Percentiles rank a stretch among this genome's conserved stretches.
Evolutionary conservation across 2,113 vertebrate species (phyloP).

Genomic region (Excalfactoria chinensis): DNA sequence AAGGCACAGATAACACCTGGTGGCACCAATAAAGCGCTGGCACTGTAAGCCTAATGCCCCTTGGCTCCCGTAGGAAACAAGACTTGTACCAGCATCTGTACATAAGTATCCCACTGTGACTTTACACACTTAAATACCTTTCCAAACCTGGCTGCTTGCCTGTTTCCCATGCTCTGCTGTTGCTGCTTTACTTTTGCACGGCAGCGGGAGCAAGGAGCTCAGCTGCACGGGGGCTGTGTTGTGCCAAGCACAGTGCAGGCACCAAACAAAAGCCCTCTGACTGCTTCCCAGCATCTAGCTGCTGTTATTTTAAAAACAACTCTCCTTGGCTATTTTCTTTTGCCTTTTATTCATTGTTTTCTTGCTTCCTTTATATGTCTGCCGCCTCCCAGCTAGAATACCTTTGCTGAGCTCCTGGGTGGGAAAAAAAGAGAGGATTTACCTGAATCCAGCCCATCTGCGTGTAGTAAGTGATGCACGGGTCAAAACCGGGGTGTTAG

Average conservation of each 20-base stretch:
- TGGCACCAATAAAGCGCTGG: not conserved
- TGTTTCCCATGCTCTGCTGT: not conserved
- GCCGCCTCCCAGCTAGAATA: constrained; percentile 22
- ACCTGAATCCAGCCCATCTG: not conserved
- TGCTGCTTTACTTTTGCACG: not conserved
- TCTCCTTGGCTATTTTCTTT: not conserved
- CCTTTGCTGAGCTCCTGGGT: not conserved
- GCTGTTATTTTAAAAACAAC: constrained; percentile 23
- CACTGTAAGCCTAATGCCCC: not conserved
- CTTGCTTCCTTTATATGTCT: constrained; percentile 5
- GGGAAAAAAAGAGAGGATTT: not conserved
- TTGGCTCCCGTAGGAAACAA: not conserved
- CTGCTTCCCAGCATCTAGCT: not conserved
- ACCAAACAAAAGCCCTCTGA: constrained; percentile 31
- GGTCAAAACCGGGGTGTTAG: not conserved
- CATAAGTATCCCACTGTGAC: constrained; percentile 26
- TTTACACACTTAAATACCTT: constrained; percentile 31
- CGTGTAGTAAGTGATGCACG: not conserved
- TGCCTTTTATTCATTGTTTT: not conserved
- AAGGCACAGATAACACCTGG: not conserved
- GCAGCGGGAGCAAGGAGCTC: not conserved
- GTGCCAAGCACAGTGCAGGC: not conserved
- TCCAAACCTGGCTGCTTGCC: constrained; percentile 39
- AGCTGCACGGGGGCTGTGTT: not conserved
- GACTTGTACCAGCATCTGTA: not conserved